These are phyloP conservation scores for Eleutherodactylus coqui DNA, from an alignment of 2,797 vertebrate species.

Conservation along the genomic window DNA sequence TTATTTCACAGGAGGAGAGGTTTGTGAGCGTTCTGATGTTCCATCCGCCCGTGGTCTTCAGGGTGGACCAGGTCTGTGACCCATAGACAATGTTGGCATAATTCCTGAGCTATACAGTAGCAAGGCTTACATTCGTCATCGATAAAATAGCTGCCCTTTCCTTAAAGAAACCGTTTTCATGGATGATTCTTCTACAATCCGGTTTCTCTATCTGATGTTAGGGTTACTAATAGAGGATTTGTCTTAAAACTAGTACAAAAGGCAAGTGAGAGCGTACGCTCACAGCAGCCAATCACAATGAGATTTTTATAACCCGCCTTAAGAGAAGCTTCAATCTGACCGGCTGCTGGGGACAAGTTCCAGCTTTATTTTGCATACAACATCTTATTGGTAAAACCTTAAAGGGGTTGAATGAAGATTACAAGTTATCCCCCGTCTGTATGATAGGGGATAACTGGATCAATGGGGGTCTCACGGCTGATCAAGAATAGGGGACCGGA, in stretches of 20 bases:
- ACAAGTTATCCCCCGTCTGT: too few species aligned
- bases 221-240: not conserved
- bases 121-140: constrained; percentile 10
- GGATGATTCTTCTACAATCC: not conserved
- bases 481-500: too few species aligned
- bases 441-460: too few species aligned
- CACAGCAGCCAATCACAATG: not conserved
- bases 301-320: not conserved
- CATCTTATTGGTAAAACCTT: too few species aligned
- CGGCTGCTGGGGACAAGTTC: too few species aligned
- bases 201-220: not conserved
- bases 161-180: not conserved
- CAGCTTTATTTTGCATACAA: too few species aligned
- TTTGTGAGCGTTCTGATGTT: not conserved
- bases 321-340: too few species aligned
- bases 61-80: not conserved
- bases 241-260: not conserved
- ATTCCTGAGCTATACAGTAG: constrained; percentile 43
- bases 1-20: not conserved
- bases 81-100: not conserved
- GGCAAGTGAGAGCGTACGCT: not conserved
- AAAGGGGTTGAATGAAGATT: too few species aligned
- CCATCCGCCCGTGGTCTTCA: not conserved
- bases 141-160: not conserved
- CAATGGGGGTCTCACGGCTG: too few species aligned